phyloP scores from a whole-genome alignment of 2,888 invertebrate genomes.

The Ochropleura leucogaster region DNA sequence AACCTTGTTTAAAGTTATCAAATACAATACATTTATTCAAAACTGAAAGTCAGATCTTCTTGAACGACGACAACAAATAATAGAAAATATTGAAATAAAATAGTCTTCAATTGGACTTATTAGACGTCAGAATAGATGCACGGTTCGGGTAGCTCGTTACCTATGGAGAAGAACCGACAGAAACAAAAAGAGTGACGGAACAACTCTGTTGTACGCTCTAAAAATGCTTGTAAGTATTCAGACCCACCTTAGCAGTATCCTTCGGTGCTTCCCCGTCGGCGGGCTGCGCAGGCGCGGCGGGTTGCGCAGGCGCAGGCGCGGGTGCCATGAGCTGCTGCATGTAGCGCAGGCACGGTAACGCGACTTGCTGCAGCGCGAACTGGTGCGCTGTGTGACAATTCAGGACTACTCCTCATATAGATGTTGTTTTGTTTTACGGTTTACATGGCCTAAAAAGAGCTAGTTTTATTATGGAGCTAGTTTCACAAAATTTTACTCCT shows the following conservation, averaged over 20 bases:
- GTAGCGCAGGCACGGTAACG: slow-evolving; percentile 97
- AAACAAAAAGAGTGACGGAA: no score
- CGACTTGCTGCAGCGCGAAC: slow-evolving; percentile 97
- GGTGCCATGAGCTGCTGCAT: slow-evolving; percentile 95
- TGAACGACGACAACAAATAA: no score
- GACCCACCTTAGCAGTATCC: slow-evolving; percentile 75
- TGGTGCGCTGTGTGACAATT: slow-evolving; percentile 91
- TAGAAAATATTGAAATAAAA: no score
- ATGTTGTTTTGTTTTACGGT: slow-evolving; percentile 46
- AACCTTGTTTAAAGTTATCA: not conserved
- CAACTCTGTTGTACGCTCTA: no score
- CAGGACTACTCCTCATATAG: slow-evolving; percentile 61
- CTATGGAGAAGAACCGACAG: no score
- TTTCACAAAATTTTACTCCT: not conserved
- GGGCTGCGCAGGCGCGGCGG: slow-evolving; percentile 49
- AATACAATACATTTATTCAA: no score
- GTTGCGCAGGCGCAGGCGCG: slow-evolving; percentile 63
- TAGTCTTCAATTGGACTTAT: no score
- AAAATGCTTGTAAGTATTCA: no score
- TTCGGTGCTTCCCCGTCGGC: slow-evolving; percentile 77
- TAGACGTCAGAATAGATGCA: no score
- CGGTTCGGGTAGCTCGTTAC: no score
- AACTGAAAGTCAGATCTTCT: no score
- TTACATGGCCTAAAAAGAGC: slow-evolving; percentile 2
- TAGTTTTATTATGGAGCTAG: slow-evolving; percentile 26